A percentile compares a stretch with the other conserved stretches of the same genome.
These are phyloP conservation scores for Epirrita christyi DNA, from an alignment of 2,888 invertebrate genomes.

Conservation along the genomic window DNA sequence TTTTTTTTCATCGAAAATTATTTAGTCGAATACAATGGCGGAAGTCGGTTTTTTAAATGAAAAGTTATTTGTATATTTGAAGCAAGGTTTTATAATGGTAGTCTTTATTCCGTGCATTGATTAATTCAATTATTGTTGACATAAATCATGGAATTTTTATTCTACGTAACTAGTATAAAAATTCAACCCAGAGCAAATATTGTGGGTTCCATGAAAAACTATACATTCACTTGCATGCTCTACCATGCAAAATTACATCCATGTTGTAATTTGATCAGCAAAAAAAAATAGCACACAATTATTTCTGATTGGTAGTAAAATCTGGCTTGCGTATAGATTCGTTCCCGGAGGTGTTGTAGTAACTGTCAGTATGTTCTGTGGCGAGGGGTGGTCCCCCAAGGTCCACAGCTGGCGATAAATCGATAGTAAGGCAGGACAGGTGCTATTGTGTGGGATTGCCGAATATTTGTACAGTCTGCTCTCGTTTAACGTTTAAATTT, in stretches of 20 bases:
- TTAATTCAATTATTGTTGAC: too few relatives aligned
- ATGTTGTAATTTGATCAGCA: background rate
- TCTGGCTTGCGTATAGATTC: background rate
- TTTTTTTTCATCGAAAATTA: too few relatives aligned
- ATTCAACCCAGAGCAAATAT: too few relatives aligned
- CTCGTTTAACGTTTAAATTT: background rate
- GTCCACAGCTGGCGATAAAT: conserved; percentile 25
- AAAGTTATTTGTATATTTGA: too few relatives aligned
- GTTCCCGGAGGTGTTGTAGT: conserved; percentile 1
- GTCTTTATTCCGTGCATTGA: too few relatives aligned
- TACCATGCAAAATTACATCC: background rate
- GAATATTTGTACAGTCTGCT: conserved; percentile 17
- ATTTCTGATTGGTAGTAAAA: background rate
- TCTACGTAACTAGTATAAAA: too few relatives aligned
- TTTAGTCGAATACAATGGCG: too few relatives aligned
- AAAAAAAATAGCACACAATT: background rate
- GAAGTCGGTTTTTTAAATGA: too few relatives aligned
- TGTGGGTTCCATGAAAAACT: too few relatives aligned
- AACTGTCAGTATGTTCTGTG: conserved; percentile 14
- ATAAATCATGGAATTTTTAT: too few relatives aligned
- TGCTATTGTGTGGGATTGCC: conserved; percentile 19
- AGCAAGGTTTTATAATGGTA: too few relatives aligned
- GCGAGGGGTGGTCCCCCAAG: conserved; percentile 26
- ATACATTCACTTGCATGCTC: too few relatives aligned
- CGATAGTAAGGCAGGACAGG: conserved; percentile 24